Base-by-base conservation (phyloP, 2,797 vertebrate genomes). In the Discoglossus pictus region DNA sequence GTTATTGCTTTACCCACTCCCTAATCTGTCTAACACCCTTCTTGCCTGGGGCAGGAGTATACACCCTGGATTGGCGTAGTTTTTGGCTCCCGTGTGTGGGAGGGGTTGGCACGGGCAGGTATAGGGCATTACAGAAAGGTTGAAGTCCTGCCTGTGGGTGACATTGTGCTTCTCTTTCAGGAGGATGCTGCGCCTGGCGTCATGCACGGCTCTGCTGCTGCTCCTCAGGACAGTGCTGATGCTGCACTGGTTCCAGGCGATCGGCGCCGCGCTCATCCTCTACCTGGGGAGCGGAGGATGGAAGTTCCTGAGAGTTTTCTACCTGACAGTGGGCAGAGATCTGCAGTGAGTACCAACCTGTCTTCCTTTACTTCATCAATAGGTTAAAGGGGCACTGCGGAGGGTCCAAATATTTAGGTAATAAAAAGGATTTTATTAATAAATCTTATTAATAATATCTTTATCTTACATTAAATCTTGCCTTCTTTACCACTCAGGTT, bases 231-330 rank as follows among this genome's bases (percentile, higher is more conserved):
- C 95, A 75, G 82, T 91, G 75, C 75, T 91, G 71, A 90, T 84
- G 43, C 73, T 99, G 68, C 88, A 95, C 9, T 99, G 96, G 97
- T 80, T 78, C 63, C 95, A 96, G 75, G 89, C 94, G 47, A 65
- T 93, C 21, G 91, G 93, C 0, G 89, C 90, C 44, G 72, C 92
- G 68, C 73, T 92, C 13, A 86, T 96, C 56, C 91, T 98, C 76
- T 98, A 95, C 84, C 83, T 98, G 79, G 95, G 89, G 24, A 92
- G 92, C 0, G 93, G 95, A 0, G 95, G 96, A 83, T 98, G 95
- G 95, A 88, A 74, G 5, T 98, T 93, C 60, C 51, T 94, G 38
- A 80, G 87, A 17, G 60, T 99, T 65, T 88, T 97, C 54, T 59
- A 87, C 79, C 98, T 90, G 86, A 99, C 97, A 1, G 1, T 95